These are phyloP conservation scores for Ephydatia muelleri DNA, from an alignment of 37 sponge, comb jelly and placozoan genomes.

Conservation along the genomic window DNA sequence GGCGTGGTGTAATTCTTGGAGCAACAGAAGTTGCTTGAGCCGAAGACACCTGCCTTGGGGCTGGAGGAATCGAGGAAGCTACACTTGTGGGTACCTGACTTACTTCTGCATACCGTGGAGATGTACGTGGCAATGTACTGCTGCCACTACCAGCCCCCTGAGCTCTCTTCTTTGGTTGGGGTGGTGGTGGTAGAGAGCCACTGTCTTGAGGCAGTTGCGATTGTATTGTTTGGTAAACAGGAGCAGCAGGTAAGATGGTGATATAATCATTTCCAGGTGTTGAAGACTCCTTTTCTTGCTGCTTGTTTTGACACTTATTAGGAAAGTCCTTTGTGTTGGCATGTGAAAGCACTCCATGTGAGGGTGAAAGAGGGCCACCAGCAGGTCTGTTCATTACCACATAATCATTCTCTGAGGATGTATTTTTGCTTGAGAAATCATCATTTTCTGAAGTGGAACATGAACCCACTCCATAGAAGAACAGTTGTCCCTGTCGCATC, in stretches of 20 bases:
- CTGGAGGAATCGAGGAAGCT: too few relatives aligned
- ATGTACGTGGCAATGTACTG: not conserved
- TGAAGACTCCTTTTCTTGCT: not conserved
- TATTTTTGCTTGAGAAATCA: not conserved
- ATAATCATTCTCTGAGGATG: not conserved
- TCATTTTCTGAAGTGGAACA: not conserved
- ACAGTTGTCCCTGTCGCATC: not conserved
- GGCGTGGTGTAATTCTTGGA: not conserved
- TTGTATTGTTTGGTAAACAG: not conserved
- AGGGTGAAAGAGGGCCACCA: not conserved
- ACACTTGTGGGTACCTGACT: too few relatives aligned
- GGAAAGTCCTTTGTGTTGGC: not conserved
- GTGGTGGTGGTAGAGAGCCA: not conserved
- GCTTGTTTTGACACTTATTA: not conserved
- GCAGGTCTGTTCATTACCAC: not conserved
- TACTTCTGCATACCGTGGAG: not conserved
- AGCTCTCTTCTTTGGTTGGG: not conserved
- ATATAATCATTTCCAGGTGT: not conserved
- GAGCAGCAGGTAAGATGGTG: not conserved
- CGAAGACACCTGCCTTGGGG: too few relatives aligned
- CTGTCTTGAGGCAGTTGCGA: not conserved
- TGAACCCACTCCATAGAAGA: not conserved
- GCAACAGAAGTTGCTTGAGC: not conserved
- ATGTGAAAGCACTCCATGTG: not conserved
- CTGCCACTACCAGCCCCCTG: not conserved